phyloP scores from a whole-genome alignment of 64 coral and sea anemone genomes.

The Platygyra sinensis region DNA sequence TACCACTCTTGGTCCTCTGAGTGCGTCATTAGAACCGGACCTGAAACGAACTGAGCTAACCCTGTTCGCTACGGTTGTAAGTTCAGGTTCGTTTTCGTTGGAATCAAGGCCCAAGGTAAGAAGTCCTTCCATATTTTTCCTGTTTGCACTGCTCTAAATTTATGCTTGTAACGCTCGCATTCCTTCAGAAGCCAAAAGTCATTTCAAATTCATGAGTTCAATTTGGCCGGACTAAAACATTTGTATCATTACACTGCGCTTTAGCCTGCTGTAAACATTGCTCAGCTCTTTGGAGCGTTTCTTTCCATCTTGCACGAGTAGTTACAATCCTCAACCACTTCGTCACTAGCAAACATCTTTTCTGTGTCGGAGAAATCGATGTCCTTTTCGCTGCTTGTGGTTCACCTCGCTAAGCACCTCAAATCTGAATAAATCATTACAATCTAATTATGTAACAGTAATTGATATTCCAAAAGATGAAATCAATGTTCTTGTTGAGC shows the following conservation, averaged over 20 bases:
- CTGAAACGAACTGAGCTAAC: neutral
- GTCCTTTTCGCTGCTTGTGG: constrained; percentile 16
- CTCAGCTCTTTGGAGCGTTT: neutral
- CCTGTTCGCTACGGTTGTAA: neutral
- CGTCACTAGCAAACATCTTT: neutral
- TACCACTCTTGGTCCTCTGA: constrained; percentile 60
- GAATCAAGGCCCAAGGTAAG: neutral
- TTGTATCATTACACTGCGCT: neutral
- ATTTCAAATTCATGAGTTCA: constrained; percentile 28
- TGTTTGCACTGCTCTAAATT: neutral
- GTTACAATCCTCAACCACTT: neutral
- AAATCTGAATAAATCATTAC: constrained; percentile 17
- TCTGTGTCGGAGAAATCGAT: neutral
- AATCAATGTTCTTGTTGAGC: neutral
- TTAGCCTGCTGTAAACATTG: neutral
- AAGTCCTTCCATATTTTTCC: neutral
- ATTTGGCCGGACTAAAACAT: neutral
- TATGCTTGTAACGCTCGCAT: neutral
- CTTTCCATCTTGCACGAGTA: neutral
- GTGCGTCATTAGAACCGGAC: neutral
- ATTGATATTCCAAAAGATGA: constrained; percentile 31
- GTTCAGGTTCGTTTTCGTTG: neutral
- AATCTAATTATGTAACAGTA: constrained; percentile 22
- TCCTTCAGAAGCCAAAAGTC: constrained; percentile 10
- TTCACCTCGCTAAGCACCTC: neutral